Conservation (phyloP, 2,888 invertebrate genomes). For the Acrobasis consociella region DNA sequence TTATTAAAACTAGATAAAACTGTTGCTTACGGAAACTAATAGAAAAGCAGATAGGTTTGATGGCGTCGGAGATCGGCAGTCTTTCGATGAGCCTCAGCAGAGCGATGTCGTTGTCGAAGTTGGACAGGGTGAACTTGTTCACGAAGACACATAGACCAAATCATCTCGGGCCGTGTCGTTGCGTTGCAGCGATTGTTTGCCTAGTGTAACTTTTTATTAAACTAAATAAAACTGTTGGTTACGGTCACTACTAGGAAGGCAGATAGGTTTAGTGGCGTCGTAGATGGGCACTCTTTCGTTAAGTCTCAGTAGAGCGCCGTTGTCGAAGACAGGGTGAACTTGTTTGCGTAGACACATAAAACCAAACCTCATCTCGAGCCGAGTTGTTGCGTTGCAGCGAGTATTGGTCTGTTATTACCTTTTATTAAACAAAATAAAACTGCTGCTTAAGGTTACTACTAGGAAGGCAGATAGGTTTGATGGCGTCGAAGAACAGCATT, state of each 20-base stretch:
- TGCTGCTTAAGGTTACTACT: slow-evolving; percentile 60
- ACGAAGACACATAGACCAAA: slow-evolving; percentile 90
- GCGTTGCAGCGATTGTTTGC: slow-evolving; percentile 91
- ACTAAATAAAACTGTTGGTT: too few relatives aligned
- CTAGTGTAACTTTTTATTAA: slow-evolving; percentile 85
- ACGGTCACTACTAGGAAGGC: slow-evolving; percentile 86
- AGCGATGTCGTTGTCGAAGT: too few relatives aligned
- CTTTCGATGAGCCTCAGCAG: too few relatives aligned
- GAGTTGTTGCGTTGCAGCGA: slow-evolving; percentile 87
- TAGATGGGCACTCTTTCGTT: slow-evolving; percentile 92
- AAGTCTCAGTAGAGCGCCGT: slow-evolving; percentile 90
- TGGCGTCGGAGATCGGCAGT: slow-evolving; percentile 89
- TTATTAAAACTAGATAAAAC: too few relatives aligned
- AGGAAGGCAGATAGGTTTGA: slow-evolving; percentile 93
- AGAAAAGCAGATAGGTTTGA: slow-evolving; percentile 93
- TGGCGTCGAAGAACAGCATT: slow-evolving; percentile 89
- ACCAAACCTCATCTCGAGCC: slow-evolving; percentile 92
- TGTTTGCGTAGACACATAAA: slow-evolving; percentile 88
- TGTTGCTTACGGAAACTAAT: slow-evolving; percentile 73
- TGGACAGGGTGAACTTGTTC: slow-evolving; percentile 92
- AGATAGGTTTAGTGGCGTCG: slow-evolving; percentile 91
- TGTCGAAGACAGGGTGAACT: slow-evolving; percentile 94
- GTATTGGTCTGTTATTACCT: neutral
- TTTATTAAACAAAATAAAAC: neutral
- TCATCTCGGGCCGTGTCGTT: slow-evolving; percentile 88